phyloP scores from a whole-genome alignment of 2,113 vertebrate species.

The Fulica atra region DNA sequence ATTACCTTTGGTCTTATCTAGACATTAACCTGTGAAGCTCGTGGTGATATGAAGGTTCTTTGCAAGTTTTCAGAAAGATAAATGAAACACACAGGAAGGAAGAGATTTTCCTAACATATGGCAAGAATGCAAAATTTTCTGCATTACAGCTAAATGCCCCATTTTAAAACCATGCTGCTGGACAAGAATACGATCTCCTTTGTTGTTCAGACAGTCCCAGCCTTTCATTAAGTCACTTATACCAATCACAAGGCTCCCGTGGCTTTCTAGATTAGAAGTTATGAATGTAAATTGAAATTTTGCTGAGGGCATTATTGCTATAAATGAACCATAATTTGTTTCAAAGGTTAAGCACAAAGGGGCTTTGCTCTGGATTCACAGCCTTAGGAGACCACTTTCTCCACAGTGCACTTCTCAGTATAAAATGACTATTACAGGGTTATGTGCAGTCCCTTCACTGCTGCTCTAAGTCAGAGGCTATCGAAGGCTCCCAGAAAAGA shows the following conservation, averaged over 20 bases:
- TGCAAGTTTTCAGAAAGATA: background rate
- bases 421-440: background rate
- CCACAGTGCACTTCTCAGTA: background rate
- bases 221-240: background rate
- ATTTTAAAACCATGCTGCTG: background rate
- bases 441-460: background rate
- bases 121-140: background rate
- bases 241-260: background rate
- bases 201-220: background rate
- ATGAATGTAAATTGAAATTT: background rate
- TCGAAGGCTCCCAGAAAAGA: background rate
- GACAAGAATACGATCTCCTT: background rate
- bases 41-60: background rate
- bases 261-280: background rate
- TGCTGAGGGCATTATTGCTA: background rate
- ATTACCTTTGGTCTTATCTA: background rate
- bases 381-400: background rate
- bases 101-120: background rate
- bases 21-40: background rate
- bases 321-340: background rate
- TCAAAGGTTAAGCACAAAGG: background rate
- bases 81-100: background rate
- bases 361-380: background rate
- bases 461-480: background rate
- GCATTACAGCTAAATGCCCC: background rate